Conservation (phyloP, 2,113 vertebrate species). For the Lepisosteus osseus region DNA sequence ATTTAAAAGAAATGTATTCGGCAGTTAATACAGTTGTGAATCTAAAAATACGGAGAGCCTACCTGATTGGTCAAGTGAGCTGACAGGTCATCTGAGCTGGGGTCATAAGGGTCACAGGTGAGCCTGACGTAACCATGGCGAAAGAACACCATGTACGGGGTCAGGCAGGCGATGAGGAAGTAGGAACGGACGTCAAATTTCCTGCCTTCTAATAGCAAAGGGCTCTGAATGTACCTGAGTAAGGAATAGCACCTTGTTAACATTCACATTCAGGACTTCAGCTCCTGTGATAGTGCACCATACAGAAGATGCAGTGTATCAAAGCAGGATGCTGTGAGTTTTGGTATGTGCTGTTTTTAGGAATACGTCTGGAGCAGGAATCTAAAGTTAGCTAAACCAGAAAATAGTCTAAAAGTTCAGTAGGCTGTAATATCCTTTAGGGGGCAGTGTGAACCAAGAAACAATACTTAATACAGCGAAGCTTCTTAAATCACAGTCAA, state of each 20-base stretch:
- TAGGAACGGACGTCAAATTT: slow-evolving; percentile 84
- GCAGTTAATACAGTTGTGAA: too few relatives aligned
- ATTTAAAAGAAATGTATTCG: too few relatives aligned
- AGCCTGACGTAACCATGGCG: slow-evolving; percentile 79
- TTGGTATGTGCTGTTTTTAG: too few relatives aligned
- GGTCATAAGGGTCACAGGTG: slow-evolving; percentile 73
- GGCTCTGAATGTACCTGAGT: slow-evolving; percentile 76
- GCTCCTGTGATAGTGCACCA: neutral
- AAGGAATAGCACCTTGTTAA: neutral
- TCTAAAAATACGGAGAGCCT: neutral
- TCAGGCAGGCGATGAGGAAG: slow-evolving; percentile 75
- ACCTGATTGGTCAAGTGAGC: slow-evolving; percentile 84
- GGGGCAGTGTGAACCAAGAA: slow-evolving; percentile 1
- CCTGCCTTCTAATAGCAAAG: slow-evolving; percentile 76
- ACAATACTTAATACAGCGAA: neutral
- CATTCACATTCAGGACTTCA: neutral
- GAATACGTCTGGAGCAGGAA: too few relatives aligned
- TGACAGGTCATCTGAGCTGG: slow-evolving; percentile 70
- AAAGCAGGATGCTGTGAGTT: neutral
- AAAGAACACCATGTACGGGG: slow-evolving; percentile 77
- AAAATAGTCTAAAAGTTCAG: neutral
- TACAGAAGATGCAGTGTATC: neutral
- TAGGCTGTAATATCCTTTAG: neutral
- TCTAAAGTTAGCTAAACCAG: too few relatives aligned
- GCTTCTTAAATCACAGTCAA: neutral